A percentile compares a stretch with the other conserved stretches of the same genome.
phyloP scores from a whole-genome alignment of 2,797 vertebrate genomes.

The Mallotus villosus region DNA sequence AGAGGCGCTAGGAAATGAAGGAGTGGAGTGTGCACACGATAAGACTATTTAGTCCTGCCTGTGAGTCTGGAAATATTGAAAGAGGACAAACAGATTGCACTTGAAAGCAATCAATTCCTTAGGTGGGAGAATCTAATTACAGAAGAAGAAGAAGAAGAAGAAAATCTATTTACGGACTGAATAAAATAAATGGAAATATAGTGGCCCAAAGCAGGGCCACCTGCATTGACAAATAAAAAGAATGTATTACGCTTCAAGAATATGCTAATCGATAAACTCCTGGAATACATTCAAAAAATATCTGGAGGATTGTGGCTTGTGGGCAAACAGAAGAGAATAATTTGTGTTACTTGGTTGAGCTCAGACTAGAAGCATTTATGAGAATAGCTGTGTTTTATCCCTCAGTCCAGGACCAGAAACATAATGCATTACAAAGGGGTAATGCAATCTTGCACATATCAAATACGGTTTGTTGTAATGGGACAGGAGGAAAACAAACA shows the following conservation, averaged over 20 bases:
- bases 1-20: constrained; percentile 25
- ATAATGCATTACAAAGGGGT: constrained; percentile 31
- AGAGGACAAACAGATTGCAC: constrained; percentile 15
- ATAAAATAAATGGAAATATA: constrained; percentile 1
- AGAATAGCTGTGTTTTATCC: constrained; percentile 44
- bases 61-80: constrained; percentile 18
- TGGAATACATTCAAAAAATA: not conserved
- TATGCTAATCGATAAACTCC: too few species aligned
- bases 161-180: constrained; percentile 1
- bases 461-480: constrained; percentile 38
- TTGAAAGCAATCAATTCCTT: constrained; percentile 19
- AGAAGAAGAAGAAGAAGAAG: not conserved
- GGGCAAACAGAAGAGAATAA: not conserved
- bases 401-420: constrained; percentile 22
- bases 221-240: constrained; percentile 20
- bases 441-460: constrained; percentile 41
- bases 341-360: constrained; percentile 9
- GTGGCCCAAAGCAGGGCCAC: not conserved
- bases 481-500: constrained; percentile 37
- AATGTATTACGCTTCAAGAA: not conserved
- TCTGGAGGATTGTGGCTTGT: not conserved
- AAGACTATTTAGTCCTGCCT: not conserved
- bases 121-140: constrained; percentile 1
- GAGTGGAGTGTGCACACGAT: not conserved
- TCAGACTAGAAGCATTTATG: constrained; percentile 24